Evolutionary conservation across 2,797 vertebrate species (phyloP), one percentile per base, ranked within the genome.

Genomic region (Cygnus olor): DNA sequence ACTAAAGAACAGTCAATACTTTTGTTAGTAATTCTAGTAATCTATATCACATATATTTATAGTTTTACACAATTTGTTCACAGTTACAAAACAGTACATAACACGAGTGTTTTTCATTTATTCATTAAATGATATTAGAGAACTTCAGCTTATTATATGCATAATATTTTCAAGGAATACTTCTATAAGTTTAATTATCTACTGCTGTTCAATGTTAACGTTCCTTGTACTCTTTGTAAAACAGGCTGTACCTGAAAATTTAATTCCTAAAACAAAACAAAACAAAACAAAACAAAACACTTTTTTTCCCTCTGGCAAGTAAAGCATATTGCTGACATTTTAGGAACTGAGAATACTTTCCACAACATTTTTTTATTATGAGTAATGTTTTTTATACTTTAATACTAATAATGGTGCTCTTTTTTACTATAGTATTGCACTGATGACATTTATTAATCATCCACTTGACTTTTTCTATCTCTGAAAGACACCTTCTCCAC

Each of bases 351-450:
- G 80, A 88, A 44, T 11, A 36, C 3, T 82, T 81, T 47, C 25
- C 5, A 40, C 0, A 0, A 42, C 28, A 60, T 7, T 15, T 70
- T 85, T 77, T 63, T 73, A 45, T 3, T 1, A 45, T 27, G 11
- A 45, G 3, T 11, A 58, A 25, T 10, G 1, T 24, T 15, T 57
- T 42, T 69, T 8, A 30, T 36, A 38, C 18, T 53, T 19, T 5
- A 19, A 28, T 42, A 2, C 13, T 24, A 65, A 11, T 66, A 42
- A 56, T 0, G 0, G 24, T 69, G 53, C 5, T 45, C 2, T 40
- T 28, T 63, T 93, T 57, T 45, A 30, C 10, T 57, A 32, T n/a
- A n/a, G 18, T 49, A 61, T 44, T 86, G 5, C 9, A 44, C 10
- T 28, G 3, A 2, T 40, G 5, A 51, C 9, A n/a, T 22, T 30